Evolutionary conservation across 2,797 vertebrate species (phyloP).

Genomic region (Rousettus madagascariensis): DNA sequence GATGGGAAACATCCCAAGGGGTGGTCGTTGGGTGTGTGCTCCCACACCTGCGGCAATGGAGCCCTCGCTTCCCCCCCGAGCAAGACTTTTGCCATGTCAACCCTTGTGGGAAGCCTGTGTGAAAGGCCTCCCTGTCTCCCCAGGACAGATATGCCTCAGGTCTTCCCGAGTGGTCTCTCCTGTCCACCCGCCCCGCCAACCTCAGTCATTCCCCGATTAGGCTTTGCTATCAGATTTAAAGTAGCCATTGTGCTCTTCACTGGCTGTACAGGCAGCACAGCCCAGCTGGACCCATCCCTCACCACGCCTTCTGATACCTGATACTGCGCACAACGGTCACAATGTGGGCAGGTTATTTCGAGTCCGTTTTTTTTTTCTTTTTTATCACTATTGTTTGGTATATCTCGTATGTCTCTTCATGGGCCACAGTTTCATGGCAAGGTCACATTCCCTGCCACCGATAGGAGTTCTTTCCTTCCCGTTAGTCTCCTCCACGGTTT

Average conservation of each 20-base stretch:
- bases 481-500: neutral
- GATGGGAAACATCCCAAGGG: neutral
- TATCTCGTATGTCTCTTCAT: neutral
- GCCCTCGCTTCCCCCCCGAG: neutral
- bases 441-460: neutral
- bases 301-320: rapidly evolving
- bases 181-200: neutral
- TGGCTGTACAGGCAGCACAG: neutral
- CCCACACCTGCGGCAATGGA: rapidly evolving
- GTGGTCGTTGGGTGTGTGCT: rapidly evolving
- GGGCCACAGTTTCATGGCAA: neutral
- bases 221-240: neutral
- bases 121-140: neutral
- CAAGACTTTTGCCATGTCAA: neutral
- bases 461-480: neutral
- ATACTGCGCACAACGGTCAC: rapidly evolving
- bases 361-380: neutral
- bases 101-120: neutral
- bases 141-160: neutral
- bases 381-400: neutral
- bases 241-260: neutral
- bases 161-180: neutral
- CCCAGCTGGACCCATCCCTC: neutral
- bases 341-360: rapidly evolving
- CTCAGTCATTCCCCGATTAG: neutral